Evolutionary conservation across 2,888 invertebrate species (phyloP).

Genomic region (Aporophyla lueneburgensis): DNA sequence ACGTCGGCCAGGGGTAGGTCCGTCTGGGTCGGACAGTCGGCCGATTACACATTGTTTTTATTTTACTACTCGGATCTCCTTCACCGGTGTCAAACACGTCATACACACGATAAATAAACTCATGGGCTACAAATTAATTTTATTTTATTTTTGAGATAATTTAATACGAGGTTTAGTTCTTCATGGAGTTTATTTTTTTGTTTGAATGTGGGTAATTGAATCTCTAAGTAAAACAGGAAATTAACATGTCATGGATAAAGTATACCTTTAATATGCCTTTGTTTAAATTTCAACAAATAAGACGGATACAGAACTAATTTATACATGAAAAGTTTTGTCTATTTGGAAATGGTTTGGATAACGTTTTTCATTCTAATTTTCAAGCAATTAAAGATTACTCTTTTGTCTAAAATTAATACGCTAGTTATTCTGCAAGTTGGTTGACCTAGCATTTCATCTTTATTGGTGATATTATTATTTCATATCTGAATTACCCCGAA

Average conservation of each 20-base stretch:
- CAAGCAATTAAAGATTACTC: neutral
- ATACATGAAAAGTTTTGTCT: no score
- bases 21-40: slow-evolving; percentile 59
- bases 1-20: slow-evolving; percentile 48
- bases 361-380: neutral
- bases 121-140: slow-evolving; percentile 55
- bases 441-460: slow-evolving; percentile 1
- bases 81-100: slow-evolving; percentile 66
- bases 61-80: slow-evolving; percentile 53
- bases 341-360: neutral
- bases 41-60: slow-evolving; percentile 62
- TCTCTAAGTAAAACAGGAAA: neutral
- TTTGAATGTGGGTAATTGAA: neutral
- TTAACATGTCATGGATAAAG: neutral
- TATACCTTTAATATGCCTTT: neutral
- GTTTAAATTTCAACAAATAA: slow-evolving; percentile 8
- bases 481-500: slow-evolving; percentile 3
- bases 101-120: slow-evolving; percentile 58
- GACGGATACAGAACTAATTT: neutral
- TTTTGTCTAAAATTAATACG: neutral
- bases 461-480: neutral
- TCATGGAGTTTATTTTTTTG: slow-evolving; percentile 22
- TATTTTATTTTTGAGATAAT: slow-evolving; percentile 13
- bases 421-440: neutral
- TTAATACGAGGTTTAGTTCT: slow-evolving; percentile 20